Evolutionary conservation across 2,113 vertebrate genomes (phyloP).

Genomic region (Leptodactylus fuscus): DNA sequence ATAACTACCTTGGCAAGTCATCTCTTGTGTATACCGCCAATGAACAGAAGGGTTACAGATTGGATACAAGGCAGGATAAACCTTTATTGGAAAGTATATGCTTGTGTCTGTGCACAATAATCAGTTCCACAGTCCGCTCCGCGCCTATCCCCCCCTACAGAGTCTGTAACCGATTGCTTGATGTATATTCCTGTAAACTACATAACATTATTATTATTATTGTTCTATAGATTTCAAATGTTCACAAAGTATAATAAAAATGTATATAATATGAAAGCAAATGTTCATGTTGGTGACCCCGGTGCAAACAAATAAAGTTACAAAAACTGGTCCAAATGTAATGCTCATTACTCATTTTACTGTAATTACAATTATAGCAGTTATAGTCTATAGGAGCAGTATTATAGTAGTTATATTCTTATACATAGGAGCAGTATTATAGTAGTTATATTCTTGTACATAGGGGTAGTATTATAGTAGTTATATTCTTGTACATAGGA

Average conservation of each 20-base stretch:
- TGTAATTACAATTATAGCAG: no score
- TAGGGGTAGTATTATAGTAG: no score
- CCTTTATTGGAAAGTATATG: neutral
- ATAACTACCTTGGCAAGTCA: neutral
- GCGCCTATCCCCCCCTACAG: neutral
- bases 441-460: no score
- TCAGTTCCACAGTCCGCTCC: neutral
- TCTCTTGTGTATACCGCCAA: neutral
- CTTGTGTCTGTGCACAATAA: neutral
- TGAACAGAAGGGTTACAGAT: neutral
- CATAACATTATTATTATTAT: conserved; percentile 24
- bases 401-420: no score
- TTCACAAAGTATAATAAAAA: conserved; percentile 13
- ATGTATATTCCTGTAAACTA: conserved; percentile 41
- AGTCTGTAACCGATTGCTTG: conserved; percentile 26
- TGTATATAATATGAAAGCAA: conserved; percentile 43
- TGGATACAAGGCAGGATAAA: neutral
- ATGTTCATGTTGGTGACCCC: conserved; percentile 23
- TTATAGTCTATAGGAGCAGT: no score
- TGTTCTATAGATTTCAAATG: conserved; percentile 4
- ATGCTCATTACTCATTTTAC: neutral
- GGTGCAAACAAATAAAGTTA: conserved; percentile 29
- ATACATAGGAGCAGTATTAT: no score
- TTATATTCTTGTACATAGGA: no score
- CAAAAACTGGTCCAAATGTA: neutral